Conservation (phyloP, 2,797 vertebrate species). For the Gallinago nigripennis region DNA sequence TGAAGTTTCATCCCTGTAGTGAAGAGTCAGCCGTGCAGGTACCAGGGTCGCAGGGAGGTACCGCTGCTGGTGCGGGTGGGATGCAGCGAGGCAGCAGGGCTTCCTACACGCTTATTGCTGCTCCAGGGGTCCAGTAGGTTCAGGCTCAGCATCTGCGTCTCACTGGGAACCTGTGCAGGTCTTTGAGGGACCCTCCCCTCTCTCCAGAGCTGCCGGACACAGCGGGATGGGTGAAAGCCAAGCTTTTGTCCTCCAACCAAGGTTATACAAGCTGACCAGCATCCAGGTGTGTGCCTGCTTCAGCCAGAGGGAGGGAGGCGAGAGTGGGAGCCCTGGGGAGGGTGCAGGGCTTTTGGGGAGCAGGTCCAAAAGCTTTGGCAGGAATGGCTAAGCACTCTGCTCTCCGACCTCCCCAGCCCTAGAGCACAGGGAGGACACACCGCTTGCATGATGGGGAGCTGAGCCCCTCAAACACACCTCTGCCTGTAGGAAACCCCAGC, state of each 20-base stretch:
- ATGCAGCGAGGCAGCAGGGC: neutral
- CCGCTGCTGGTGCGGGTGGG: neutral
- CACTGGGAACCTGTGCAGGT: neutral
- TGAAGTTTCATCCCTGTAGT: neutral
- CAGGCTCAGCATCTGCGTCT: neutral
- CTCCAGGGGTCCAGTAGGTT: neutral
- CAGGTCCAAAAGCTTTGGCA: conserved; percentile 10
- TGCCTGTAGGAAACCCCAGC: neutral
- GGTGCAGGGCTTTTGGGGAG: neutral
- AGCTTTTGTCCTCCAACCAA: neutral
- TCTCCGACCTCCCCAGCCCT: neutral
- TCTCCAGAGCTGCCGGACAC: neutral
- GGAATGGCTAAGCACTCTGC: neutral
- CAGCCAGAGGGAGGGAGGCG: neutral
- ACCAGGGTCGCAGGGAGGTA: neutral
- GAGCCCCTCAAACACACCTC: neutral
- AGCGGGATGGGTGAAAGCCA: neutral
- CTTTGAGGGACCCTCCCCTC: neutral
- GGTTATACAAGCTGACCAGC: neutral
- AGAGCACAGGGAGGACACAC: neutral
- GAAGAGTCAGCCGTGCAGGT: neutral
- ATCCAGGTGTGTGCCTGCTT: neutral
- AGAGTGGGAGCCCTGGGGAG: neutral
- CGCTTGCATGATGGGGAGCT: neutral
- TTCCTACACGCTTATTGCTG: neutral